phyloP scores from a whole-genome alignment of 2,113 vertebrate species.

The Rhea pennata region DNA sequence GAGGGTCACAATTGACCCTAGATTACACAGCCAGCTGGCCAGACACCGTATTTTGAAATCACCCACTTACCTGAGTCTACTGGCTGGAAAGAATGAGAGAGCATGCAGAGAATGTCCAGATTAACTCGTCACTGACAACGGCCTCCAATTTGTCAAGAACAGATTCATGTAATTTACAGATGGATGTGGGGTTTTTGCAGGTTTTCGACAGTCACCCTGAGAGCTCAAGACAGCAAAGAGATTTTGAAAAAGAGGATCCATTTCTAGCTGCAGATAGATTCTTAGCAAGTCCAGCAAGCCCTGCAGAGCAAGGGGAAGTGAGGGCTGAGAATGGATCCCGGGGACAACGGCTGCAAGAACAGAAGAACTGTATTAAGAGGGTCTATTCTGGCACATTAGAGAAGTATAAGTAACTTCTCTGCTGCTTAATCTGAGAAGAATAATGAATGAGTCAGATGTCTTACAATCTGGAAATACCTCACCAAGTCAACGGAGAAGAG shows the following conservation, averaged over 20 bases:
- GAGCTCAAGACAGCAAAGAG: neutral
- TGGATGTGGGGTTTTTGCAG: neutral
- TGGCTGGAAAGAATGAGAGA: neutral
- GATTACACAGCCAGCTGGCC: conserved; percentile 20
- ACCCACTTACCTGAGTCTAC: neutral
- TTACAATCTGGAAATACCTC: neutral
- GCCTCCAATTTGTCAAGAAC: conserved; percentile 4
- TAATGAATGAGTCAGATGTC: neutral
- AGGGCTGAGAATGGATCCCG: neutral
- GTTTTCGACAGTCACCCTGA: neutral
- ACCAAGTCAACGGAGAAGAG: neutral
- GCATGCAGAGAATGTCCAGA: neutral
- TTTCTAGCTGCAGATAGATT: neutral
- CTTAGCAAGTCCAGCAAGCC: neutral
- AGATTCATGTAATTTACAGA: neutral
- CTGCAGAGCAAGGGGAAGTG: neutral
- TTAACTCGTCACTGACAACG: neutral
- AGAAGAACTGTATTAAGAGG: neutral
- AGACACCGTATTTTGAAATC: neutral
- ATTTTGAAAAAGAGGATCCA: neutral
- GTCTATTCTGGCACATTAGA: neutral
- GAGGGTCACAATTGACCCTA: neutral
- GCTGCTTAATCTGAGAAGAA: neutral
- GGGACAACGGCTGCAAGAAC: neutral
- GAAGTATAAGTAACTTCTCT: neutral